phyloP scores from a whole-genome alignment of 2,797 vertebrate genomes.

The Luscinia luscinia region DNA sequence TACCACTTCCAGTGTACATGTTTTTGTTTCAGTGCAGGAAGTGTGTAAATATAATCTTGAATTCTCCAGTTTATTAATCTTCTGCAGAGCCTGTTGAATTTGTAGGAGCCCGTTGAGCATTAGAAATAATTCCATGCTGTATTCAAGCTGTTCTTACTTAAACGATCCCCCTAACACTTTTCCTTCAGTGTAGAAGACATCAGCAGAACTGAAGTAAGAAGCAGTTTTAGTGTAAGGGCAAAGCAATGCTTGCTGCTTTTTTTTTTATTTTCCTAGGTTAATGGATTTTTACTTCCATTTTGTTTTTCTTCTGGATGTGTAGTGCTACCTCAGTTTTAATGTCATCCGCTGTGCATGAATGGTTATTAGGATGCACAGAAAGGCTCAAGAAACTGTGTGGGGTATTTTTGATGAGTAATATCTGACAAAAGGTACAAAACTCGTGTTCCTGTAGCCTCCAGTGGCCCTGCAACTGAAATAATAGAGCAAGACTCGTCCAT shows the following conservation, averaged over 20 bases:
- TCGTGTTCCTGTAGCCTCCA: not conserved
- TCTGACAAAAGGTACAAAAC: not conserved
- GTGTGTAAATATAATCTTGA: not conserved
- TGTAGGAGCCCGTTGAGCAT: not conserved
- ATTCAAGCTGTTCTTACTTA: not conserved
- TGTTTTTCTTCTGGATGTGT: not conserved
- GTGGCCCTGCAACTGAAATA: not conserved
- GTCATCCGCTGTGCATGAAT: rapidly evolving
- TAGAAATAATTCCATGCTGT: not conserved
- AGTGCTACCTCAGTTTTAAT: not conserved
- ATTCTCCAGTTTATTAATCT: not conserved
- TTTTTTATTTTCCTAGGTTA: not conserved
- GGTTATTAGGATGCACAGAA: not conserved
- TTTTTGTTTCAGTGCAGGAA: not conserved
- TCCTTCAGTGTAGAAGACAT: not conserved
- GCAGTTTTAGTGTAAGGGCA: not conserved
- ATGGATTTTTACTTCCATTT: not conserved
- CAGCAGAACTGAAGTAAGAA: not conserved
- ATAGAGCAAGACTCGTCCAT: rapidly evolving
- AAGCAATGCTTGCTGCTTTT: not conserved
- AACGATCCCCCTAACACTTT: not conserved
- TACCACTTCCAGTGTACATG: not conserved
- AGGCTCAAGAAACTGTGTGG: not conserved
- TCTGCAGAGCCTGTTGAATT: not conserved
- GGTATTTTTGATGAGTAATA: not conserved